A percentile compares a stretch with the other conserved stretches of the same genome.
These are phyloP conservation scores for Dryocosmus kuriphilus DNA, from an alignment of 2,888 invertebrate species.

Conservation along the genomic window DNA sequence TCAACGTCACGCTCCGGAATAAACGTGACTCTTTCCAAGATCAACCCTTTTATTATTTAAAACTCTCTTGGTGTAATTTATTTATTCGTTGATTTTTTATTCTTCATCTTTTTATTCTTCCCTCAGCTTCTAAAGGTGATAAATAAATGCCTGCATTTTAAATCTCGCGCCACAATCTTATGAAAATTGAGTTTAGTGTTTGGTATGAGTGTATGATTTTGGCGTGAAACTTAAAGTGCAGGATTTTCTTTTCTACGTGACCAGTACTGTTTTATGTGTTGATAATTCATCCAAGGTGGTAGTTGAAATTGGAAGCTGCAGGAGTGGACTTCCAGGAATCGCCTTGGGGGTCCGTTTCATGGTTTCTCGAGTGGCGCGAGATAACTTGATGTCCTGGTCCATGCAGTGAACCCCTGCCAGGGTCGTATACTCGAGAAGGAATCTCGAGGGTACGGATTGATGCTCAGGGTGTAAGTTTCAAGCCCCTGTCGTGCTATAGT, in stretches of 20 bases:
- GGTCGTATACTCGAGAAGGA: slow-evolving; percentile 42
- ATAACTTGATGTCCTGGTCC: slow-evolving; percentile 17
- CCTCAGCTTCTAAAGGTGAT: no score
- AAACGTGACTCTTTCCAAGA: not conserved
- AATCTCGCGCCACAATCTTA: no score
- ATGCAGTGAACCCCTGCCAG: slow-evolving; percentile 39
- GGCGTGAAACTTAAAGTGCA: not conserved
- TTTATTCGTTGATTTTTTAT: not conserved
- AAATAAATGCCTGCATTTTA: no score
- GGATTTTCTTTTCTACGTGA: no score
- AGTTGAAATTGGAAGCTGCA: not conserved
- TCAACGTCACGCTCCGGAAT: not conserved
- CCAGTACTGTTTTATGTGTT: slow-evolving; percentile 1
- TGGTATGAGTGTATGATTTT: not conserved
- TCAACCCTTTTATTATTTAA: not conserved
- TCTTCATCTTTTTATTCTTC: no score
- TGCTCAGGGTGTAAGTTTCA: slow-evolving; percentile 69
- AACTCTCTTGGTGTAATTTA: not conserved
- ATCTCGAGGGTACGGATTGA: slow-evolving; percentile 46
- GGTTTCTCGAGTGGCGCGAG: slow-evolving; percentile 51
- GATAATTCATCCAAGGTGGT: not conserved
- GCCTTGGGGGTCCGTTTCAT: slow-evolving; percentile 50
- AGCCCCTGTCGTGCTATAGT: slow-evolving; percentile 68
- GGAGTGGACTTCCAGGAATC: slow-evolving; percentile 43
- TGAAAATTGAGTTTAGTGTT: not conserved